Conservation (phyloP, 2,113 vertebrate species). For the Sceloporus undulatus region DNA sequence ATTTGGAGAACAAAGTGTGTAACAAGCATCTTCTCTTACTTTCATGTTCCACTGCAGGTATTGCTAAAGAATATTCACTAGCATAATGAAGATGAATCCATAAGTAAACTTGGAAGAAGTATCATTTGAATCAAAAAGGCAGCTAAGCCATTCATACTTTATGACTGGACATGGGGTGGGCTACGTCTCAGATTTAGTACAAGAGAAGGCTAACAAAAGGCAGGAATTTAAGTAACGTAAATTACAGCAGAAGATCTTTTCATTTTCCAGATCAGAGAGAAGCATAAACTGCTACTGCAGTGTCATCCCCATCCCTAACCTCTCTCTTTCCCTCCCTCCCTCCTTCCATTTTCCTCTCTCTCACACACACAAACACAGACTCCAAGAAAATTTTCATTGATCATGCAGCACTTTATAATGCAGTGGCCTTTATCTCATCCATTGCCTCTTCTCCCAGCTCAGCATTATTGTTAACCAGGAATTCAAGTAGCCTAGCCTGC, state of each 20-base stretch:
- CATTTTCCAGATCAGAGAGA: constrained; percentile 44
- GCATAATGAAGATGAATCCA: not conserved
- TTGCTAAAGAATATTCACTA: not conserved
- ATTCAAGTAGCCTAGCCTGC: constrained; percentile 36
- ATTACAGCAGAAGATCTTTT: constrained; percentile 54
- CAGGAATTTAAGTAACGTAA: not conserved
- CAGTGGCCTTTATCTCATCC: constrained; percentile 58
- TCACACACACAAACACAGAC: constrained; percentile 28
- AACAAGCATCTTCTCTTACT: not conserved
- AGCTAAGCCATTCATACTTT: not conserved
- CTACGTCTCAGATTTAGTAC: not conserved
- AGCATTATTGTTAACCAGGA: constrained; percentile 38
- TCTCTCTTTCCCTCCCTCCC: not conserved
- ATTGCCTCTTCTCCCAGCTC: constrained; percentile 50
- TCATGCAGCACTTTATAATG: constrained; percentile 76
- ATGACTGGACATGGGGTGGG: accelerated
- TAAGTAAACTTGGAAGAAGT: constrained; percentile 20
- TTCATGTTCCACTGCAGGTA: not conserved
- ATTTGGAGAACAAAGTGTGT: not conserved
- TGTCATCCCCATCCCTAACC: constrained; percentile 60
- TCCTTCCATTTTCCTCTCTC: not conserved
- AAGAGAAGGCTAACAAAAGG: not conserved
- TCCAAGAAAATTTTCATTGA: constrained; percentile 61
- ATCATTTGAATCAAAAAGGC: not conserved
- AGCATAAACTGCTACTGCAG: constrained; percentile 56